Conservation (phyloP, 1,140 invertebrate genomes). For the Papilio polyxenes region DNA sequence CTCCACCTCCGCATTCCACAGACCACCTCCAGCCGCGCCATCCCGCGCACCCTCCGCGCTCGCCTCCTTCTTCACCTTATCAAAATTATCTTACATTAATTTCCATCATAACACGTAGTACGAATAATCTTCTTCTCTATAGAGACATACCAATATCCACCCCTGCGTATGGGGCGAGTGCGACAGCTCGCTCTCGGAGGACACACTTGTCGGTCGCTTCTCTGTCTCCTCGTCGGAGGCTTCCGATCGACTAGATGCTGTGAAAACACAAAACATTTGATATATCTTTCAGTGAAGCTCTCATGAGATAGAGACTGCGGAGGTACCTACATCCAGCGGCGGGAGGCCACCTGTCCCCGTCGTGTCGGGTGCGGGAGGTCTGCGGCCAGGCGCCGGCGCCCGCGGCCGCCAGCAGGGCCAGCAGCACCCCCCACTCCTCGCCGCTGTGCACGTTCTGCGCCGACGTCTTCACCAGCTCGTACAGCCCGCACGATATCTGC, state of each 20-base stretch:
- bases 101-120: too few relatives aligned
- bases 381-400: slow-evolving; percentile 92
- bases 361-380: slow-evolving; percentile 41
- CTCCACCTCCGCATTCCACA: slow-evolving; percentile 47
- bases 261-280: slow-evolving; percentile 24
- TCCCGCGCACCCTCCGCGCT: slow-evolving; percentile 37
- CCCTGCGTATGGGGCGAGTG: slow-evolving; percentile 82
- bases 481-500: slow-evolving; percentile 93
- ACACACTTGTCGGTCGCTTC: slow-evolving; percentile 70
- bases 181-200: slow-evolving; percentile 88
- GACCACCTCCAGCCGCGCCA: slow-evolving; percentile 28
- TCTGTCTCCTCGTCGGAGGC: slow-evolving; percentile 71
- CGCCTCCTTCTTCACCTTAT: slow-evolving; percentile 59
- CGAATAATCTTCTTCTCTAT: background rate
- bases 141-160: slow-evolving; percentile 85
- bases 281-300: background rate
- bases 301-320: too few relatives aligned
- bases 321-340: slow-evolving; percentile 3
- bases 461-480: slow-evolving; percentile 94
- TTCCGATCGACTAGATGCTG: slow-evolving; percentile 69
- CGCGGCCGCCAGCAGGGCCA: slow-evolving; percentile 94
- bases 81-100: background rate
- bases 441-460: slow-evolving; percentile 97
- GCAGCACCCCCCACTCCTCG: slow-evolving; percentile 96
- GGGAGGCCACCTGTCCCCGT: background rate